Percentiles rank a stretch among this genome's conserved stretches.
Conservation (phyloP, 2,113 vertebrate genomes). For the Cavia porcellus region DNA sequence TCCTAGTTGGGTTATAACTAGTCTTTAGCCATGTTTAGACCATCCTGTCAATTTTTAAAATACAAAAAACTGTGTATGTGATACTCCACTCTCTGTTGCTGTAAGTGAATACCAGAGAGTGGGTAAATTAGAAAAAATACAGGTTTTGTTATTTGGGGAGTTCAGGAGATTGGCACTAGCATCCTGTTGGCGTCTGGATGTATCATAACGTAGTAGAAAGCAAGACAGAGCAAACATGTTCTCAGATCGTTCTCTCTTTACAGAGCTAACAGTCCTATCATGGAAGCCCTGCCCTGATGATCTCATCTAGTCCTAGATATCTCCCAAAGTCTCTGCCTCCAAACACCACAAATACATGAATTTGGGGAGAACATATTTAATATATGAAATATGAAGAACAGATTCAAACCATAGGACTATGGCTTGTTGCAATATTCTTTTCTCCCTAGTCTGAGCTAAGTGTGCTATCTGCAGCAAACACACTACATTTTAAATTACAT, state of each 20-base stretch:
- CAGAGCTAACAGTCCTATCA: neutral
- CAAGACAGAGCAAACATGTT: neutral
- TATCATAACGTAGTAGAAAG: no score
- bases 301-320: neutral
- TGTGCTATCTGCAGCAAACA: neutral
- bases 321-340: neutral
- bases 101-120: neutral
- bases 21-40: neutral
- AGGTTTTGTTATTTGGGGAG: neutral
- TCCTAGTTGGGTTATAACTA: neutral
- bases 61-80: neutral
- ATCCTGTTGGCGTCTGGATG: neutral
- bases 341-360: neutral
- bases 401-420: neutral
- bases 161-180: neutral
- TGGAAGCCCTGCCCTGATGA: no score
- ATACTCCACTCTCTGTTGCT: neutral
- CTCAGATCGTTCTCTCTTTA: neutral
- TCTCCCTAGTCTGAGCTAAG: neutral
- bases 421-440: neutral
- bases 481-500: neutral
- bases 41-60: slow-evolving; percentile 1
- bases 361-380: neutral
- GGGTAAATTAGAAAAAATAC: neutral
- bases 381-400: neutral